A percentile compares a stretch with the other conserved stretches of the same genome.
Evolutionary conservation across 2,888 invertebrate genomes (phyloP).

Genomic region (Netelia fuscicornis): DNA sequence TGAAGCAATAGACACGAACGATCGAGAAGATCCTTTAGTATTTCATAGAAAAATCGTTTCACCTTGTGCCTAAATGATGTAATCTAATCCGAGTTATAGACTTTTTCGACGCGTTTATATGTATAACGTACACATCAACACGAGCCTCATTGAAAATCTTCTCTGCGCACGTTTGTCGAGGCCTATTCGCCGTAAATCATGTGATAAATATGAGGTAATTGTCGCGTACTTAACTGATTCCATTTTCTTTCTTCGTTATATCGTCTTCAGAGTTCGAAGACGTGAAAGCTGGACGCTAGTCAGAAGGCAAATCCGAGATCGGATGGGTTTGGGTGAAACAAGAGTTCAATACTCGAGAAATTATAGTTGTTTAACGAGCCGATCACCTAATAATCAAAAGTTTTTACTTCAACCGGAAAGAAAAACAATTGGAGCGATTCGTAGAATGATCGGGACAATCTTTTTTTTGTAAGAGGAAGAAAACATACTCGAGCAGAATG

Average conservation of each 20-base stretch:
- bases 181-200: conserved; percentile 71
- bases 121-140: not conserved
- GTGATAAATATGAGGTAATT: conserved; percentile 79
- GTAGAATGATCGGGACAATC: conserved; percentile 7
- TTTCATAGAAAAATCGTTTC: conserved; percentile 72
- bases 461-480: conserved; percentile 27
- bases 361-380: conserved; percentile 58
- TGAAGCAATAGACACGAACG: conserved; percentile 56
- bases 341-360: conserved; percentile 65
- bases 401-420: conserved; percentile 37
- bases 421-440: conserved; percentile 28
- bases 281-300: conserved; percentile 65
- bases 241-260: conserved; percentile 43
- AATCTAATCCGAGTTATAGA: conserved; percentile 61
- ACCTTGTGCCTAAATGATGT: conserved; percentile 80
- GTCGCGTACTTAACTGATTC: conserved; percentile 80
- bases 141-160: conserved; percentile 24
- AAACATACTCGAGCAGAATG: conserved; percentile 38
- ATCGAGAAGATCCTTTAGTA: conserved; percentile 47
- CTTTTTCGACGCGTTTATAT: conserved; percentile 37
- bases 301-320: conserved; percentile 57
- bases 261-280: conserved; percentile 49
- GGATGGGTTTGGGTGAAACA: conserved; percentile 56
- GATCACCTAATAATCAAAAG: conserved; percentile 56
- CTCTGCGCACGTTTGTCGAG: conserved; percentile 24